Base-by-base conservation (phyloP, 2,888 invertebrate species). In the Drosophila melanosoma region DNA sequence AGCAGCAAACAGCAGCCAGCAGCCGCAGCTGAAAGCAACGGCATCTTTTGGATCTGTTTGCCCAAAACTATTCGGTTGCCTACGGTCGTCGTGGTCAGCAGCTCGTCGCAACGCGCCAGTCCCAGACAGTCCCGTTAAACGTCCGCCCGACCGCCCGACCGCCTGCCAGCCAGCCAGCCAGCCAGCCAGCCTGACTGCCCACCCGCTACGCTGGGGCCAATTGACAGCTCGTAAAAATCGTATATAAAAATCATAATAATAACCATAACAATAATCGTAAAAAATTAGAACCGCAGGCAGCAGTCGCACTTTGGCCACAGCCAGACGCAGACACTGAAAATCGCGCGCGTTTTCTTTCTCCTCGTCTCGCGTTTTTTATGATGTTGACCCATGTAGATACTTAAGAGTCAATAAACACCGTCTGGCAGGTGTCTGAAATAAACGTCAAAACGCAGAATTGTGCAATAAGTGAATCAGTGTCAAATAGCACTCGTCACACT, bases 201-300 rank as follows among this genome's bases (percentile, higher is more conserved):
- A 61, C 48, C 49, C 71, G 62, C 45, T 15, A 53, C 60, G 48
- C 52, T 56, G 69, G 63, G 73, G 74, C 74, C 90, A 90, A 89
- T 91, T 91, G 92, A 89, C 91, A 91, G 91, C 89, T 84, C 87
- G 77, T 88, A 89, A 90, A 75, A 76, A 84, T 87, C 91, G 72
- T 85, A 45, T 85, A 45, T 45, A 84, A 84, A 84, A 87, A 88
- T 87, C 91, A 89, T 92, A 85, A 92, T 87, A 90, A 89, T 91
- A 91, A 91, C 91, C 91, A 92, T 93, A 92, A 92, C 87, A 90
- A 92, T 92, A 92, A 91, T 91, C 91, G 92, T 91, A 92, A 92
- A 91, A 90, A 83, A 83, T 90, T 90, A 89, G 89, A 76, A 52
- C 74, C 74, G 56, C 64, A 62, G 20, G 45, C 74, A 57, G 49